These are phyloP conservation scores for Drosophila eohydei DNA, from an alignment of 2,888 invertebrate genomes.

Conservation along the genomic window DNA sequence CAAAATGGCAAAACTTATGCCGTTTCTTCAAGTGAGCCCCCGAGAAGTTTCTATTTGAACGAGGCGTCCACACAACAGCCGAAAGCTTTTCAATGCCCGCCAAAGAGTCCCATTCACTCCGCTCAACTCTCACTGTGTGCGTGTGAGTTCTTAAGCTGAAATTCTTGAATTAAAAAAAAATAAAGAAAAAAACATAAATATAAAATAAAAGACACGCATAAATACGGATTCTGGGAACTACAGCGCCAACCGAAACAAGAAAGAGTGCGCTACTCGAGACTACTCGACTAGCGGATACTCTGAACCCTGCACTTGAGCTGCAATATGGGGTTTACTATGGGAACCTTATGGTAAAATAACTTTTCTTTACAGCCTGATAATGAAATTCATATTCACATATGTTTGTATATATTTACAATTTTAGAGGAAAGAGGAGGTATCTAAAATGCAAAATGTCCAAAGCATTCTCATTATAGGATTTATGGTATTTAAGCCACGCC, in stretches of 20 bases:
- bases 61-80: conserved; percentile 22
- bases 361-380: too few relatives aligned
- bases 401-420: too few relatives aligned
- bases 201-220: conserved; percentile 26
- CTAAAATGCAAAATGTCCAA: too few relatives aligned
- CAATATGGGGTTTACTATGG: too few relatives aligned
- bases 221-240: conserved; percentile 47
- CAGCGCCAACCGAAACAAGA: conserved; percentile 13
- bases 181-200: conserved; percentile 1
- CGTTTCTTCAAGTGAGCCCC: conserved; percentile 40
- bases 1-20: conserved; percentile 55
- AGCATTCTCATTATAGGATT: too few relatives aligned
- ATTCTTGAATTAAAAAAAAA: conserved; percentile 42
- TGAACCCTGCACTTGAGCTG: too few relatives aligned
- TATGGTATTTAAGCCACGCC: too few relatives aligned
- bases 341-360: too few relatives aligned
- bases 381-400: too few relatives aligned
- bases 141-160: conserved; percentile 27
- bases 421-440: too few relatives aligned
- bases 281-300: too few relatives aligned
- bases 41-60: conserved; percentile 47
- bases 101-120: conserved; percentile 30
- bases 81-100: conserved; percentile 31
- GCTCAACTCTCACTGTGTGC: conserved; percentile 14
- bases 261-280: too few relatives aligned